A percentile compares a stretch with the other conserved stretches of the same genome.
Conservation (phyloP, 2,113 vertebrate species). For the Calypte anna region DNA sequence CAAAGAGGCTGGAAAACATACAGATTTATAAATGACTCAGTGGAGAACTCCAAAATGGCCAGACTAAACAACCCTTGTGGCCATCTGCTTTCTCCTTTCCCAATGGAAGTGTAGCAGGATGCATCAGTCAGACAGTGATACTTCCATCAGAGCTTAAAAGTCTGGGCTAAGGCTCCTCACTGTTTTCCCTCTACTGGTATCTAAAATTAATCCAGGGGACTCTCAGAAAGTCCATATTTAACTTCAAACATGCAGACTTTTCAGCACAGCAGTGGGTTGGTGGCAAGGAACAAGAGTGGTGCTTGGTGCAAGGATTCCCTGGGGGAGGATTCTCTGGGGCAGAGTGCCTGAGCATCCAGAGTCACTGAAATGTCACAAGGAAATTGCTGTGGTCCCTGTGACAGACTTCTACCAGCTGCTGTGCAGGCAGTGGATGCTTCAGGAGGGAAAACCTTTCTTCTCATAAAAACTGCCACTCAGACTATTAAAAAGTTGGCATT, state of each 20-base stretch:
- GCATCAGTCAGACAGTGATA: neutral
- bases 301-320: neutral
- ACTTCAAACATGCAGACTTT: neutral
- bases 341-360: neutral
- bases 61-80: neutral
- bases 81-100: neutral
- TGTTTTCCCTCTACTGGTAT: neutral
- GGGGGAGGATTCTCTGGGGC: neutral
- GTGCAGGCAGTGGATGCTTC: neutral
- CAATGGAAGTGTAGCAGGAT: neutral
- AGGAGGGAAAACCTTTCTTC: neutral
- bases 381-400: neutral
- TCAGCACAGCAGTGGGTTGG: accelerated
- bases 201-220: neutral
- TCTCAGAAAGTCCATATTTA: neutral
- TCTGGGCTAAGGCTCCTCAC: neutral
- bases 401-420: neutral
- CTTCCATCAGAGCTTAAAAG: neutral
- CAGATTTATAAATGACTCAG: neutral
- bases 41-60: neutral
- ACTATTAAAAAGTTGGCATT: neutral
- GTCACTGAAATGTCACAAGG: neutral
- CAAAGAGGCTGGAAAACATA: neutral
- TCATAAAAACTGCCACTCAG: neutral
- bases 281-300: neutral